phyloP scores from a whole-genome alignment of 2,797 vertebrate genomes.

The Schizothorax lantsangensis region DNA sequence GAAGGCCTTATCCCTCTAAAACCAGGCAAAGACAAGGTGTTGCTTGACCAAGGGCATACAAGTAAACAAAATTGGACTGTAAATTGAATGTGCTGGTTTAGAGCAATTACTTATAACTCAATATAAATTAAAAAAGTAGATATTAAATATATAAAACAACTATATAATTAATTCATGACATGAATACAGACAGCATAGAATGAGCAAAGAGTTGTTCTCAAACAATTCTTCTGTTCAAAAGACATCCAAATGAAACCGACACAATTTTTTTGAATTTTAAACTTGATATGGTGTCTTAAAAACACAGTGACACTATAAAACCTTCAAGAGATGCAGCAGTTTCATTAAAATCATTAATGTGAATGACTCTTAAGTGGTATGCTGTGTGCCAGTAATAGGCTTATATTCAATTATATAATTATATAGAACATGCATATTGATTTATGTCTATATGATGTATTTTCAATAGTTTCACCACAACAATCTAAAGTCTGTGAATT shows the following conservation, averaged over 20 bases:
- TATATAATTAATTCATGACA: not conserved
- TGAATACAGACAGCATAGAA: not conserved
- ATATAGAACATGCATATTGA: not conserved
- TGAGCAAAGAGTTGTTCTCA: not conserved
- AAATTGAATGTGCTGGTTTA: not conserved
- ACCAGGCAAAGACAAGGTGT: constrained; percentile 59
- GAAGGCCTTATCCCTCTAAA: constrained; percentile 57
- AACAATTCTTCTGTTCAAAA: not conserved
- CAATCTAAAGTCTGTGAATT: not conserved
- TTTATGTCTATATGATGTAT: not conserved
- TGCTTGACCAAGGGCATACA: constrained; percentile 27
- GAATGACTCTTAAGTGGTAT: not conserved
- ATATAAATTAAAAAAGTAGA: not conserved
- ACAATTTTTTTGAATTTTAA: not conserved
- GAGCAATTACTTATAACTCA: not conserved
- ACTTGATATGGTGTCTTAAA: not conserved
- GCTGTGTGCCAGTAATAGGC: not conserved
- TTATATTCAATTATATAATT: not conserved
- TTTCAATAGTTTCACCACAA: not conserved
- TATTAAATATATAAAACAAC: not conserved
- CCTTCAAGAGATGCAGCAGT: not conserved
- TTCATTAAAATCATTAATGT: not conserved
- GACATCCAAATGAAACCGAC: not conserved
- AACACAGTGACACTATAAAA: not conserved
- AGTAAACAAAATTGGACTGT: constrained; percentile 56